Base-by-base conservation (phyloP, 2,888 invertebrate species). In the Leptinotarsa juncta region DNA sequence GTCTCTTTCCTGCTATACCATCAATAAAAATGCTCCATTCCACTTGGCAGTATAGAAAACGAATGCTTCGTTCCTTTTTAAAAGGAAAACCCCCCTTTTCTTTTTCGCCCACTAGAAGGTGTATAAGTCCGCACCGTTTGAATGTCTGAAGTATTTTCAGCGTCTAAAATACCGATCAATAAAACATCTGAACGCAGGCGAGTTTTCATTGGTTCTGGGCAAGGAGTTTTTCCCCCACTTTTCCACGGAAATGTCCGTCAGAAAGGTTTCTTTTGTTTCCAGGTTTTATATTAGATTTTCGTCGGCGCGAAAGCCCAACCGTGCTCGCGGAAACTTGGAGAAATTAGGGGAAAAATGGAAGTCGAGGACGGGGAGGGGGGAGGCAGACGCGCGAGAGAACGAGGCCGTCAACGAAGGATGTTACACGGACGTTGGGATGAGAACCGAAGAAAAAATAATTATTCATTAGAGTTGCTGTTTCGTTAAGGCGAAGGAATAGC, bases 171-270 rank as follows among this genome's bases (percentile, higher is more conserved):
- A 84, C 85, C 86, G 87, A 87, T 87, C 87, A 86, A 87, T 87
- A 87, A 86, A 87, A 87, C 87, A 87, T 86, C 87, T 85, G 86
- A 85, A 85, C 86, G 84, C 82, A 82, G 86, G 83, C 81, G 83
- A 84, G 85, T 84, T 86, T 85, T 84, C 86, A 87, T 87, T 87
- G 86, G 87, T 86, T 85, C 79, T 80, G 86, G 82, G 86, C 86
- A 86, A 87, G 86, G 85, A 87, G 86, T 87, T 88, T 87, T 88
- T 88, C 86, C 87, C 86, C 85, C 84, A 84, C 84, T 85, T 85
- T 84, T 84, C 82, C 84, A 80, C 84, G 85, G 86, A 86, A 85
- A 86, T 86, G 86, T 86, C 85, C 86, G 86, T 86, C 86, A 86
- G 86, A 86, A 86, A 86, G 85, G 86, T 85, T 87, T 87, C 86